Base-by-base conservation (phyloP, 1,140 invertebrate species). In the Spodoptera litura region DNA sequence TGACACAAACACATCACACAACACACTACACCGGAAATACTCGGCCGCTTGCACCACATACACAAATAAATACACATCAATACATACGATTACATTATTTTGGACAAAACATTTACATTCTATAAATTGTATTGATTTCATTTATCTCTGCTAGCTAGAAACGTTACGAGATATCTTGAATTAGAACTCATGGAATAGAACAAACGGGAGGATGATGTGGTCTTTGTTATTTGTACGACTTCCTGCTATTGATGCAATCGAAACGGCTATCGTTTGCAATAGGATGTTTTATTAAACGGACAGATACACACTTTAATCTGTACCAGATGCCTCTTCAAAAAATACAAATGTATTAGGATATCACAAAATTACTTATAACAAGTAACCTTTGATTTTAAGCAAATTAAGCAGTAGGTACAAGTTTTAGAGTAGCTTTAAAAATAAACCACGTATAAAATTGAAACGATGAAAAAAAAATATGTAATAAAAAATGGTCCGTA, bases 21-120 rank as follows among this genome's bases (percentile, higher is more conserved):
- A 66, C 62, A 76, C 77, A 64, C 52, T 25, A 58, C 81, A 88
- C 86, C 87, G 87, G 89, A 92, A 90, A 89, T 88, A 87, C 83
- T 78, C 83, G 80, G 78, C 82, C 83, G 83, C 78, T 80, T 86
- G 74, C 73, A 76, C 62, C 74, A 78, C 85, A 80, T 56, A 78
- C 62, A 82, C 82, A 64, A 84, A 83, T 80, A 64, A 84, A 83
- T 80, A 87, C 79, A 79, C 81, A 82, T 82, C 80, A 80, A 83
- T 70, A 78, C 68, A 83, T 78, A 79, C 76, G 62, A 75, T 64
- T 31, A 64, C 58, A 75, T 52, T 77, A 58, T 77, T 74, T 77
- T 77, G 74, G 61, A 77, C 62, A 77, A 77, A 66, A 68, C 51
- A 64, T 76, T 66, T 76, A 72, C 70, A 55, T 20, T 56, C 52